A percentile compares a stretch with the other conserved stretches of the same genome.
Evolutionary conservation across 2,888 invertebrate genomes (phyloP).

Genomic region (Mylabris sibirica): DNA sequence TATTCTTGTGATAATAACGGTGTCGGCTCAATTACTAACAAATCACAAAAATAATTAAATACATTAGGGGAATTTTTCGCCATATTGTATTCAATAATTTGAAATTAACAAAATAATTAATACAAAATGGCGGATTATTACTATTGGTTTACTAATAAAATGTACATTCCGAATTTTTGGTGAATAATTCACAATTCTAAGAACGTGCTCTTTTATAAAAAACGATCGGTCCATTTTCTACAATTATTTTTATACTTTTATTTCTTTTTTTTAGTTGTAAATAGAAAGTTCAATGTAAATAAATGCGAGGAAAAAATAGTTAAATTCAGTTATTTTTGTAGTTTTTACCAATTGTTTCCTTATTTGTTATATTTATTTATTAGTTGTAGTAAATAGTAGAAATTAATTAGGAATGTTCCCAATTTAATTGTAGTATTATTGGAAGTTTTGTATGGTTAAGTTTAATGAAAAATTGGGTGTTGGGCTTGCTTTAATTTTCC

Average conservation of each 20-base stretch:
- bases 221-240: conserved; percentile 20
- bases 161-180: background rate
- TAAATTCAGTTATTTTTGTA: conserved; percentile 1
- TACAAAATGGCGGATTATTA: conserved; percentile 4
- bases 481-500: background rate
- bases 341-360: background rate
- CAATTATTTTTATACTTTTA: conserved; percentile 25
- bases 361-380: background rate
- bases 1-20: conserved; percentile 21
- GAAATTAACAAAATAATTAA: background rate
- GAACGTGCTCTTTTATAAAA: conserved; percentile 24
- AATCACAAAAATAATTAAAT: background rate
- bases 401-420: background rate
- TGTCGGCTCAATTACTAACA: background rate
- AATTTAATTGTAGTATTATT: background rate
- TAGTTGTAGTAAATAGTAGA: background rate
- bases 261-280: conserved; percentile 18
- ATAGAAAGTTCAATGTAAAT: conserved; percentile 28
- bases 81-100: background rate
- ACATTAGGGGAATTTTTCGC: background rate
- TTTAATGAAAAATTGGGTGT: background rate
- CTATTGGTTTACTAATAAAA: background rate
- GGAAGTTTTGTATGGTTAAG: background rate
- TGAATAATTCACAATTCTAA: conserved; percentile 15
- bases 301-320: conserved; percentile 15